Percentiles rank a stretch among this genome's conserved stretches.
phyloP scores from a whole-genome alignment of 2,888 invertebrate species.

The Cheilosia vernalis region DNA sequence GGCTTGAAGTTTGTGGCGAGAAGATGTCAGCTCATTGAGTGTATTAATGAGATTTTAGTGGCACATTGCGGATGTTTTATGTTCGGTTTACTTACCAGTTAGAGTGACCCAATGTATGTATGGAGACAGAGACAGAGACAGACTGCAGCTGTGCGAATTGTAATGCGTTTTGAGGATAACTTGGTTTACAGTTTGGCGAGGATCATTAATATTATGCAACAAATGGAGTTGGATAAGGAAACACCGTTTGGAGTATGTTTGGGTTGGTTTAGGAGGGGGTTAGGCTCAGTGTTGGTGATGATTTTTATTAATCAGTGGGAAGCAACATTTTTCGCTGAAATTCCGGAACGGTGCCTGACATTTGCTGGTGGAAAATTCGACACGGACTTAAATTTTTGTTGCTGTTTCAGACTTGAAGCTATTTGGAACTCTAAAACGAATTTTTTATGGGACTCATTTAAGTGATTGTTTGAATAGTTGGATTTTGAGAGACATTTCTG shows the following conservation, averaged over 20 bases:
- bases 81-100: slow-evolving; percentile 9
- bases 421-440: too few relatives aligned
- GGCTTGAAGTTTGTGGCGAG: slow-evolving; percentile 9
- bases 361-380: too few relatives aligned
- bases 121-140: background rate
- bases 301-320: too few relatives aligned
- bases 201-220: slow-evolving; percentile 5
- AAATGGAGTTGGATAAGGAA: background rate
- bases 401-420: too few relatives aligned
- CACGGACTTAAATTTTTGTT: too few relatives aligned
- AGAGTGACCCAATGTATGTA: slow-evolving; percentile 4
- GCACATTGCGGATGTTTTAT: slow-evolving; percentile 47
- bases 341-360: too few relatives aligned
- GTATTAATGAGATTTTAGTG: slow-evolving; percentile 29
- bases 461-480: too few relatives aligned
- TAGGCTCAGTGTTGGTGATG: too few relatives aligned
- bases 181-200: slow-evolving; percentile 35
- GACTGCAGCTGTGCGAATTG: slow-evolving; percentile 19
- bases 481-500: too few relatives aligned
- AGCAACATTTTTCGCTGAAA: too few relatives aligned
- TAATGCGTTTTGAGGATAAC: slow-evolving; percentile 38
- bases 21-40: slow-evolving; percentile 19
- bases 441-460: too few relatives aligned
- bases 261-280: too few relatives aligned
- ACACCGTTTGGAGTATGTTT: background rate